A percentile compares a stretch with the other conserved stretches of the same genome.
These are phyloP conservation scores for Limosa lapponica DNA, from an alignment of 2,797 vertebrate genomes.

Conservation along the genomic window DNA sequence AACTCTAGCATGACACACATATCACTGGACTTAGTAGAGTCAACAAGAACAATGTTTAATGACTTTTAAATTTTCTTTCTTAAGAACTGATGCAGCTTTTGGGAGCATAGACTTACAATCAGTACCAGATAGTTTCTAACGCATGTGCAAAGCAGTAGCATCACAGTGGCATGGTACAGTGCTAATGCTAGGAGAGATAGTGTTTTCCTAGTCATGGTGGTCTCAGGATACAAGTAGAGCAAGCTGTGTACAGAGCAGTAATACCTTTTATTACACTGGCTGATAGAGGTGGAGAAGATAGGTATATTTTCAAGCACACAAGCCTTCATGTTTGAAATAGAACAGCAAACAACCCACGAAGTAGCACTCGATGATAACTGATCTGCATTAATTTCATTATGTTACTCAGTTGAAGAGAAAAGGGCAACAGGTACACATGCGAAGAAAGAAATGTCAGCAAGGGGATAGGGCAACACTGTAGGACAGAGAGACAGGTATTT, in stretches of 20 bases:
- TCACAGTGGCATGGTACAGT: neutral
- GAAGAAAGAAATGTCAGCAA: neutral
- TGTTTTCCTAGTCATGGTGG: neutral
- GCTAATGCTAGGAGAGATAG: neutral
- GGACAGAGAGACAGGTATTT: fast-evolving
- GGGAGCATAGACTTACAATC: neutral
- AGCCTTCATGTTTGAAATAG: neutral
- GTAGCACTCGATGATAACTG: fast-evolving
- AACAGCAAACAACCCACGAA: neutral
- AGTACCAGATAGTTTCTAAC: neutral
- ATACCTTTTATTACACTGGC: neutral
- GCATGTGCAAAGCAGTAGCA: neutral
- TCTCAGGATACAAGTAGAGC: neutral
- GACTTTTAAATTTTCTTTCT: neutral
- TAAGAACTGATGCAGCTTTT: neutral
- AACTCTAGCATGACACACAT: neutral
- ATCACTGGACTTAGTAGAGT: neutral
- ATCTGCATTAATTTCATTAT: neutral
- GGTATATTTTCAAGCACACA: neutral
- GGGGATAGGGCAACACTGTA: neutral
- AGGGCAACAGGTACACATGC: neutral
- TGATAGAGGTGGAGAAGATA: neutral
- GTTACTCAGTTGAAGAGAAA: neutral
- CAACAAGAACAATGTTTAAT: neutral
- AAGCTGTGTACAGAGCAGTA: neutral